These are phyloP conservation scores for Dinothrombium tinctorium DNA, from an alignment of 1,140 invertebrate genomes.

Conservation along the genomic window DNA sequence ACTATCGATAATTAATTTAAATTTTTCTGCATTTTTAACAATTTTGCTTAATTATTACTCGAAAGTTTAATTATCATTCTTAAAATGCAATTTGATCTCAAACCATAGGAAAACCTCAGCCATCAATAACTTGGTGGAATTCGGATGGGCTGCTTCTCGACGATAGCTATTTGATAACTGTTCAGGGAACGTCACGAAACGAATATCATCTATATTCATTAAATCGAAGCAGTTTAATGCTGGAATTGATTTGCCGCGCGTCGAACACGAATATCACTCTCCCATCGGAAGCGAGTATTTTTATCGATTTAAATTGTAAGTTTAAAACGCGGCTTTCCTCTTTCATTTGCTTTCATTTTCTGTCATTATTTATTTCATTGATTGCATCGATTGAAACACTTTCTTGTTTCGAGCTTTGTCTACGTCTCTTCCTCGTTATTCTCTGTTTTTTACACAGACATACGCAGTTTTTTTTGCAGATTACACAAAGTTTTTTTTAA, in stretches of 20 bases:
- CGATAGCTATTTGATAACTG: conserved; percentile 13
- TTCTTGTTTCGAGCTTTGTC: background rate
- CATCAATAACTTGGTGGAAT: conserved; percentile 18
- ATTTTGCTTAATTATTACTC: too few relatives aligned
- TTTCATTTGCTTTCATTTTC: background rate
- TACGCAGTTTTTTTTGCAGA: too few relatives aligned
- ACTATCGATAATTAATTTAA: too few relatives aligned
- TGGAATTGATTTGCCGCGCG: conserved; percentile 59
- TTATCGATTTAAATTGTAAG: conserved; percentile 20
- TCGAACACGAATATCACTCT: conserved; percentile 48
- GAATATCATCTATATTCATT: conserved; percentile 46
- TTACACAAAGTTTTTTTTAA: too few relatives aligned
- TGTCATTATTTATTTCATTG: background rate
- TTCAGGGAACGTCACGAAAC: conserved; percentile 19
- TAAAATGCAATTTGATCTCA: too few relatives aligned
- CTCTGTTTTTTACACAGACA: too few relatives aligned
- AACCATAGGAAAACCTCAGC: conserved; percentile 18
- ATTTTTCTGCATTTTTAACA: too few relatives aligned
- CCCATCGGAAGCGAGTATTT: conserved; percentile 16
- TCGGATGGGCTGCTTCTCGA: conserved; percentile 15
- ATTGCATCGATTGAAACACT: too few relatives aligned
- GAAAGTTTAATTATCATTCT: too few relatives aligned
- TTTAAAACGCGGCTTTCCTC: conserved; percentile 9
- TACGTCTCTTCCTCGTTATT: background rate
- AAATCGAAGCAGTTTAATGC: conserved; percentile 44